Percentiles rank a stretch among this genome's conserved stretches.
These are phyloP conservation scores for Trissolcus brochymenae DNA, from an alignment of 2,888 invertebrate genomes.

Conservation along the genomic window DNA sequence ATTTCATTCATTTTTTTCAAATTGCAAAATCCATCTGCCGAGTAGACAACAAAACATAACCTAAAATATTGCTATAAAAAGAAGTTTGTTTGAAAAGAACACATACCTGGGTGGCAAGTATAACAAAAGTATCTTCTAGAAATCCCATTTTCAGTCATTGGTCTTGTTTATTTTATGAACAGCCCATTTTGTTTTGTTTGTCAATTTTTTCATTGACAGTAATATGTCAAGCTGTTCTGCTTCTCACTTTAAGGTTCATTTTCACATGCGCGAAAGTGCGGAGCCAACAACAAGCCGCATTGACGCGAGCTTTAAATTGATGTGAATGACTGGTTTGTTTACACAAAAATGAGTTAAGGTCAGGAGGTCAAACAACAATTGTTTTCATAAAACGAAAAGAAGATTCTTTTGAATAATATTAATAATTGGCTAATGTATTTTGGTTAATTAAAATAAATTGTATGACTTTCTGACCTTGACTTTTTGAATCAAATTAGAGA, in stretches of 20 bases:
- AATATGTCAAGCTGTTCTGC: not conserved
- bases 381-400: not conserved
- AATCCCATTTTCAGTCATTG: conserved; percentile 82
- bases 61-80: conserved; percentile 34
- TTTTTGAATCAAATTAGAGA: too few relatives aligned
- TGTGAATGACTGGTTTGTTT: not conserved
- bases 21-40: conserved; percentile 24
- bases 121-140: conserved; percentile 88
- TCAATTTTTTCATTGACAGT: conserved; percentile 1
- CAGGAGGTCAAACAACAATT: not conserved
- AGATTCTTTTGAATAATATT: not conserved
- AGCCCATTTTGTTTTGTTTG: not conserved
- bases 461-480: too few relatives aligned
- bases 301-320: not conserved
- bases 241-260: conserved; percentile 16
- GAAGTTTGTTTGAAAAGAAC: conserved; percentile 33
- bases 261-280: too few relatives aligned
- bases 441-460: too few relatives aligned
- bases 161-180: not conserved
- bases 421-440: not conserved
- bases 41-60: conserved; percentile 47
- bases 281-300: not conserved
- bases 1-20: conserved; percentile 3
- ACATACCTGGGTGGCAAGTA: conserved; percentile 87
- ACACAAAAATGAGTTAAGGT: not conserved